Evolutionary conservation across 2,888 invertebrate genomes (phyloP), one percentile per base, ranked within the genome.

Genomic region (Pyrochroa serraticornis): DNA sequence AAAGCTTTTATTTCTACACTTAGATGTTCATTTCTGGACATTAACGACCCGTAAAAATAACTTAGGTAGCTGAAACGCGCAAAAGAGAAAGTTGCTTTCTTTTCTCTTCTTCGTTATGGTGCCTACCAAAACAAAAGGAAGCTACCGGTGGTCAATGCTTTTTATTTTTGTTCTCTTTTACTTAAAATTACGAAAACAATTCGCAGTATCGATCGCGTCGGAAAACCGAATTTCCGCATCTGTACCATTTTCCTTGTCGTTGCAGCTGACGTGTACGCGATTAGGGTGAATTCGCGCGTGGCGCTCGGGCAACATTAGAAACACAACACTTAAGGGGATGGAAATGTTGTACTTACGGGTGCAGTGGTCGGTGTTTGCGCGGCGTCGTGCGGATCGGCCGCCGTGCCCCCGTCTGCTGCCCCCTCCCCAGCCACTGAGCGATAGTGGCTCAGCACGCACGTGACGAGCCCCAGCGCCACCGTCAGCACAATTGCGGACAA

Each of bases 361-460:
- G 76, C 75, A 71, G 75, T 72, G 73, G 73, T 75, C 74, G 76
- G 75, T 73, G 75, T 74, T 71, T 71, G 74, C 71, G 74, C 75
- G 74, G 71, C 75, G 75, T 75, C 71, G 71, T 75, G 73, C 73
- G 76, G 75, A 70, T 73, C 70, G 72, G 75, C 72, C 67, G 74
- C 72, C 71, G 73, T 71, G 67, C 70, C 70, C 69, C 69, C 72
- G 63, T 65, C 66, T 66, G 71, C 73, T 68, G 74, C 72, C 66
- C 71, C 69, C 71, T 71, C 68, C 60, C 65, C 60, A 42, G 60
- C 66, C 64, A 59, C 82, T 82, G 83, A 81, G 82, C 84, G 84
- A 82, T 84, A 83, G 81, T 84, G 83, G 82, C 82, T 84, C 83
- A 84, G 82, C 80, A 81, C 74, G 76, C 82, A 83, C 82, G 80